Base-by-base conservation (phyloP, 2,888 invertebrate genomes). In the Endomychus coccineus region DNA sequence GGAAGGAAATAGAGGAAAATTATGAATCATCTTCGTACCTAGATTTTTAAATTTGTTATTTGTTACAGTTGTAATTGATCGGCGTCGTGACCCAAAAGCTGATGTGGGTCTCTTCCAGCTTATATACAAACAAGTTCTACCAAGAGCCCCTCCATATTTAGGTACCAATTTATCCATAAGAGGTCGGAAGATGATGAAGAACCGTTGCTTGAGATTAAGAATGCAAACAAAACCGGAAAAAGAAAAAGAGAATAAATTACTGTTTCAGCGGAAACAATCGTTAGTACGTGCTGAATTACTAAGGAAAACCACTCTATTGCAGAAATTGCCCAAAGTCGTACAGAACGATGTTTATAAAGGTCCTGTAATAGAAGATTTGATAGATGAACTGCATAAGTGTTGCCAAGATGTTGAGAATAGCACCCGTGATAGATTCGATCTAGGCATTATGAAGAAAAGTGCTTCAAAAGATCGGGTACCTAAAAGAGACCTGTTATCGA, bases 91-190 rank as follows among this genome's bases (percentile, higher is more conserved):
- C 58, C 73, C 77, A 13, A 81, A 78, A 32, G 81, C 86, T 0
- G 80, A 84, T 45, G 85, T 87, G 2, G 90, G 89, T 11, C 73
- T 78, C 42, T 90, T 89, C 54, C 87, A 88, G 56, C 59, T 85
- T 47, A 78, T 80, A 4, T 89, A 86, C 60, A 80, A 77, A 39
- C 90, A 90, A 64, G 67, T 74, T 32, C 71, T 83, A 45, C 84
- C 87, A 0, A 80, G 80, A 51, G 80, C 81, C 0, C 87, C 86
- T 7, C 85, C 87, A 0, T 88, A 87, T 59, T 73, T 87, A 44
- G 87, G 87, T 0, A 71, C 80, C 48, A 80, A 78, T 11, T 59
- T 84, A 19, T 75, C 80, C 6, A 71, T 83, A 5, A 75, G 80
- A 44, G 83, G 83, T 2, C 75, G 77, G 45, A 71, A 73, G 43